A percentile compares a stretch with the other conserved stretches of the same genome.
phyloP scores from a whole-genome alignment of 2,797 vertebrate species.

The Squalus acanthias region DNA sequence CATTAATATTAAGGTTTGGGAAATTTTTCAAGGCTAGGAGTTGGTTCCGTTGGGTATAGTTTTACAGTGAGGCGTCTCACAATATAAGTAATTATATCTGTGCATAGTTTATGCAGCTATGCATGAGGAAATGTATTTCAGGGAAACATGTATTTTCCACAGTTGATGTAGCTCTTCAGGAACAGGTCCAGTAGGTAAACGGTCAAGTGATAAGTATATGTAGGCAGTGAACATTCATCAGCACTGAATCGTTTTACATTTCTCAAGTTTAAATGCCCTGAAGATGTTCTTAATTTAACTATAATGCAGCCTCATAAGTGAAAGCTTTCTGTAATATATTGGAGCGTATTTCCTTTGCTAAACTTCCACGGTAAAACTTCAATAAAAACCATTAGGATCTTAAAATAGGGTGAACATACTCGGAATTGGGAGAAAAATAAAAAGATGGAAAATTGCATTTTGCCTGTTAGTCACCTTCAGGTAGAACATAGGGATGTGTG shows the following conservation, averaged over 20 bases:
- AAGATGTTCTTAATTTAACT: neutral
- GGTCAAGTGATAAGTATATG: neutral
- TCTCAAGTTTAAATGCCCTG: neutral
- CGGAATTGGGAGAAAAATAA: too few species aligned
- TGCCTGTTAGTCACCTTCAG: too few species aligned
- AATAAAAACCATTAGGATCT: neutral
- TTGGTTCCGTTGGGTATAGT: neutral
- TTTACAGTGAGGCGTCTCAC: neutral
- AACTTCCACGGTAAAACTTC: neutral
- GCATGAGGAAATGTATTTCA: neutral
- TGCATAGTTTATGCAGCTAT: too few species aligned
- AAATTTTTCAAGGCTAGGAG: neutral
- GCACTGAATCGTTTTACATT: neutral
- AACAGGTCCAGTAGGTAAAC: neutral
- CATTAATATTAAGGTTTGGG: too few species aligned
- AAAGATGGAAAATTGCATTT: too few species aligned
- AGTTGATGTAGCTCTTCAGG: neutral
- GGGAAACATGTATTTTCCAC: neutral
- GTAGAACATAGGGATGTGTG: too few species aligned
- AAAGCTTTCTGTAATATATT: neutral
- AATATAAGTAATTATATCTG: neutral
- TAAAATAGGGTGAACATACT: neutral
- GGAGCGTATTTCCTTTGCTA: neutral
- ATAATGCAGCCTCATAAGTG: neutral
- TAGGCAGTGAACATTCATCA: neutral